Percentiles rank a stretch among this genome's conserved stretches.
Evolutionary conservation across 2,113 vertebrate species (phyloP).

Genomic region (Catharus minimus): DNA sequence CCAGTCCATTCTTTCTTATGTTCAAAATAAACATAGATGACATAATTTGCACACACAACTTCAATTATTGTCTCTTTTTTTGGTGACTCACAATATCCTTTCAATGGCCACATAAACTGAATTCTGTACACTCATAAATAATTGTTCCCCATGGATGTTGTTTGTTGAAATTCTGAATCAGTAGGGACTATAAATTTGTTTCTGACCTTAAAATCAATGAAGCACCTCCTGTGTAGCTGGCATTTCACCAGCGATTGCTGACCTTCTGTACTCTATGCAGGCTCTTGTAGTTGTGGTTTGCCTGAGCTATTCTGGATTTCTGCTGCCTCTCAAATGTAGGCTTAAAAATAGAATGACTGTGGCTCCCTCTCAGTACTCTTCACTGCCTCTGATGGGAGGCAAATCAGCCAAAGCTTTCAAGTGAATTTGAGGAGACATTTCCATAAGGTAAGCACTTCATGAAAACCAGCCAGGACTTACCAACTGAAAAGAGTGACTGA

Average conservation of each 20-base stretch:
- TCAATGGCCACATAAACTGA: neutral
- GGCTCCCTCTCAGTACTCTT: neutral
- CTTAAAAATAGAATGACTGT: neutral
- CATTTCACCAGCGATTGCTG: neutral
- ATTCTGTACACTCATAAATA: neutral
- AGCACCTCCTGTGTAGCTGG: neutral
- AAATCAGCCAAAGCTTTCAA: neutral
- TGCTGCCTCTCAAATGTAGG: neutral
- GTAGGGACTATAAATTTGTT: neutral
- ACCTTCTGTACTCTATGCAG: neutral
- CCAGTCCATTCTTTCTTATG: neutral
- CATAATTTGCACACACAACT: neutral
- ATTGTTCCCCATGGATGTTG: neutral
- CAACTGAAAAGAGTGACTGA: neutral
- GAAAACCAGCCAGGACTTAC: neutral
- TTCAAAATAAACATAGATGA: neutral
- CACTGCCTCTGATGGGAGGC: neutral
- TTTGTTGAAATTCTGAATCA: neutral
- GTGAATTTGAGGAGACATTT: neutral
- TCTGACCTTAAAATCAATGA: neutral
- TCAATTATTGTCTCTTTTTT: neutral
- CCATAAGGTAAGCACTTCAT: neutral
- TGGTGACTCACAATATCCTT: neutral
- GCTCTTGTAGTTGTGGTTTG: neutral
- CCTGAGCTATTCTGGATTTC: neutral